A percentile compares a stretch with the other conserved stretches of the same genome.
phyloP scores from a whole-genome alignment of 2,113 vertebrate species.

The Ictalurus furcatus region DNA sequence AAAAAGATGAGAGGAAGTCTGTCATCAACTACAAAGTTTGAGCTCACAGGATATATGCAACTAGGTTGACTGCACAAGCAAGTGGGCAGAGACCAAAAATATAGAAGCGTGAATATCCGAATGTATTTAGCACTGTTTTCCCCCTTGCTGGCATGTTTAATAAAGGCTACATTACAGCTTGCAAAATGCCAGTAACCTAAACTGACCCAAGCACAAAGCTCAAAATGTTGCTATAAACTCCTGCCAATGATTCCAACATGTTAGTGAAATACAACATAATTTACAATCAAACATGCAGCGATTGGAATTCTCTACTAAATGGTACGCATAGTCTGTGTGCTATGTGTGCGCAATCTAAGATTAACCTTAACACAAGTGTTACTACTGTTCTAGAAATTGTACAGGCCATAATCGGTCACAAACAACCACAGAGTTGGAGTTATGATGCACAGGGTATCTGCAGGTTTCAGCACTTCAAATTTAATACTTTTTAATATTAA shows the following conservation, averaged over 20 bases:
- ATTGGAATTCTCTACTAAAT: neutral
- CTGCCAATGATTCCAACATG: neutral
- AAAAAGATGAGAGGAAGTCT: neutral
- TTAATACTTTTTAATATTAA: too few relatives aligned
- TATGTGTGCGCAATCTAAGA: neutral
- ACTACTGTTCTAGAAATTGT: neutral
- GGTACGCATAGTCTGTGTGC: neutral
- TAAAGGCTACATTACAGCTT: neutral
- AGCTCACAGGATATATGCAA: neutral
- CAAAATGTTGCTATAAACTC: neutral
- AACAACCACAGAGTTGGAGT: neutral
- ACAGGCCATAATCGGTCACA: neutral
- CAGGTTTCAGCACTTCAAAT: too few relatives aligned
- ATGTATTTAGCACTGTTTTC: neutral
- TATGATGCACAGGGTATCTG: neutral
- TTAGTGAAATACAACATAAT: neutral
- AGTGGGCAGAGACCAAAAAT: neutral
- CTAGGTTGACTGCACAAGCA: neutral
- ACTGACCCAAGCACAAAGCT: neutral
- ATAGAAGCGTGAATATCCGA: neutral
- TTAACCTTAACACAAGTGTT: neutral
- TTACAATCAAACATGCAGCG: neutral
- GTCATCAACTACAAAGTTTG: neutral
- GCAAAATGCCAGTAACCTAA: neutral
- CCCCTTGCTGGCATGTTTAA: constrained; percentile 5